These are phyloP conservation scores for Tetropium fuscum DNA, from an alignment of 2,888 invertebrate genomes.

Conservation along the genomic window DNA sequence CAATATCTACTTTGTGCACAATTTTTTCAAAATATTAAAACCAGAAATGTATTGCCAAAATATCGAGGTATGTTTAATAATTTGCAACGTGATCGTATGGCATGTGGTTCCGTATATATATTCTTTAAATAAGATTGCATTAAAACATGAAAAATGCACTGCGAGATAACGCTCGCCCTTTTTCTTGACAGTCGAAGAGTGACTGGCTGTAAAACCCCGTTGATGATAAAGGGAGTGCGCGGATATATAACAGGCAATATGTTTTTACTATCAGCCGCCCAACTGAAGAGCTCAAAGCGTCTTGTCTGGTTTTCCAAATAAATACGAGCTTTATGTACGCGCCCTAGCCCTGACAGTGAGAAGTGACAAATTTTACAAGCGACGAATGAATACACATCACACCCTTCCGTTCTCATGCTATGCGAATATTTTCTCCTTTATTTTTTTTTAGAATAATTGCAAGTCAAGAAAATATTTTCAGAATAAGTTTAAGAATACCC, in stretches of 20 bases:
- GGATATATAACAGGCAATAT: slow-evolving; percentile 27
- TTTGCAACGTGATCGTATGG: too few relatives aligned
- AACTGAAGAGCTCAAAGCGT: slow-evolving; percentile 11
- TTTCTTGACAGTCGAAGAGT: neutral
- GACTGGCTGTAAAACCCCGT: slow-evolving; percentile 11
- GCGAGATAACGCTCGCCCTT: slow-evolving; percentile 10
- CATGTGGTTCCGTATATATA: too few relatives aligned
- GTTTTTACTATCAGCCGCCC: slow-evolving; percentile 21
- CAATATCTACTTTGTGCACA: too few relatives aligned
- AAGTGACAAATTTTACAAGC: slow-evolving; percentile 9
- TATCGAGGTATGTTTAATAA: too few relatives aligned
- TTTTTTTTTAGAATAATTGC: too few relatives aligned
- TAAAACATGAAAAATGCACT: slow-evolving; percentile 10
- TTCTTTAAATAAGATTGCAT: neutral
- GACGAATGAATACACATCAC: too few relatives aligned
- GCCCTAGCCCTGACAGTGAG: slow-evolving; percentile 6
- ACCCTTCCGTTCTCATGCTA: too few relatives aligned
- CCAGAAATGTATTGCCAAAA: too few relatives aligned
- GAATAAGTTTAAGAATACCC: too few relatives aligned
- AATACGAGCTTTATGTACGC: slow-evolving; percentile 14
- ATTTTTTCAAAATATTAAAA: neutral
- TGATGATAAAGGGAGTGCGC: slow-evolving; percentile 19
- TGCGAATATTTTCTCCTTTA: too few relatives aligned
- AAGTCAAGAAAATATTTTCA: too few relatives aligned
- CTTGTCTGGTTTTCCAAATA: slow-evolving; percentile 17